Percentiles rank a stretch among this genome's conserved stretches.
phyloP scores from a whole-genome alignment of 2,888 invertebrate genomes.

The Ernsta delagoae region DNA sequence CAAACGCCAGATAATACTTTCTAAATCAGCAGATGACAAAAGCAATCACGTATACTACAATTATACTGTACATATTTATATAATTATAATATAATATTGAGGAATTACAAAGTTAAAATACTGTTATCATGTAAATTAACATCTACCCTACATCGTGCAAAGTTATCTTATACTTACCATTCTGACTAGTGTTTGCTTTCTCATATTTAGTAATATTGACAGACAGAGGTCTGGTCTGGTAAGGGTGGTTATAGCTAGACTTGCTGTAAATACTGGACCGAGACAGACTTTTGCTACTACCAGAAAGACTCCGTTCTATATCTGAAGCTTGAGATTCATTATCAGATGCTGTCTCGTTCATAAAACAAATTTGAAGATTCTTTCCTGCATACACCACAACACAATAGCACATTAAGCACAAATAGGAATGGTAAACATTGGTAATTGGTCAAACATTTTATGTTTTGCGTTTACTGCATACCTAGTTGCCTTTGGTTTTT shows the following conservation, averaged over 20 bases:
- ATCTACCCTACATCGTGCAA: neutral
- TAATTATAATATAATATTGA: too few species aligned
- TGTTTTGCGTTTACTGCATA: too few species aligned
- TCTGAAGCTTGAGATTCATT: conserved; percentile 92
- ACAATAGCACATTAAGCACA: conserved; percentile 46
- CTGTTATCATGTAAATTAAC: neutral
- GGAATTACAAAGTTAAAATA: too few species aligned
- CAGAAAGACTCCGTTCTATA: conserved; percentile 83
- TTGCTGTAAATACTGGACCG: conserved; percentile 75
- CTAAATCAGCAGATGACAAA: too few species aligned
- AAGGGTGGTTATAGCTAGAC: conserved; percentile 76
- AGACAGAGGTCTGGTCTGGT: conserved; percentile 78
- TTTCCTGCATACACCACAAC: conserved; percentile 86
- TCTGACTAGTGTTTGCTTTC: conserved; percentile 70
- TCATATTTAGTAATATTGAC: conserved; percentile 78
- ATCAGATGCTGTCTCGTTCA: conserved; percentile 96
- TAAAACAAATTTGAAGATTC: conserved; percentile 98
- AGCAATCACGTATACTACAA: too few species aligned
- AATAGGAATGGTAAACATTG: neutral
- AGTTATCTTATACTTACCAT: conserved; percentile 63
- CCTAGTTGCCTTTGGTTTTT: too few species aligned
- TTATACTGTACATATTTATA: too few species aligned
- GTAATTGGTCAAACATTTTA: too few species aligned
- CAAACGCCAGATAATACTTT: too few species aligned
- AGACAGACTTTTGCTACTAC: conserved; percentile 70